Evolutionary conservation across 2,888 invertebrate species (phyloP).

Genomic region (Clanis bilineata): DNA sequence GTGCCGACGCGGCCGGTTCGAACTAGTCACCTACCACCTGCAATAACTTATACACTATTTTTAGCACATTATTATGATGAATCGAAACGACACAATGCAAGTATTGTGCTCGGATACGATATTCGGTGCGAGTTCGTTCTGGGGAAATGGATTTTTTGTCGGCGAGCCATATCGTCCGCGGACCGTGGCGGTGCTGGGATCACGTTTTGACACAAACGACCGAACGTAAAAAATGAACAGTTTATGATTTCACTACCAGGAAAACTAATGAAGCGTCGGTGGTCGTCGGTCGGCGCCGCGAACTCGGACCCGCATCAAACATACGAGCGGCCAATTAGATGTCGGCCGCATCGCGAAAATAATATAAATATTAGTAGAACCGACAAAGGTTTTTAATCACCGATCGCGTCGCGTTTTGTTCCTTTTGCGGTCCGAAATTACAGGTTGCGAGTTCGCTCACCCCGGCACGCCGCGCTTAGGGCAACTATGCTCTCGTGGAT

Average conservation of each 20-base stretch:
- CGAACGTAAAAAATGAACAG: constrained; percentile 64
- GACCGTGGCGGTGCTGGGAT: constrained; percentile 44
- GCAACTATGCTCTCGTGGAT: constrained; percentile 75
- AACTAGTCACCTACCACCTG: constrained; percentile 76
- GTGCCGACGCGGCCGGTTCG: constrained; percentile 56
- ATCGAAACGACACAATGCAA: constrained; percentile 35
- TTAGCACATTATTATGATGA: constrained; percentile 49
- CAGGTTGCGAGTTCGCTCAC: constrained; percentile 79
- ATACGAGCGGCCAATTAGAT: constrained; percentile 77
- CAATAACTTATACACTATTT: constrained; percentile 64
- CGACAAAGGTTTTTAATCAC: constrained; percentile 83
- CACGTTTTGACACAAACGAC: constrained; percentile 67
- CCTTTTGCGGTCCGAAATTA: constrained; percentile 82
- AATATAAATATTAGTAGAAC: constrained; percentile 82
- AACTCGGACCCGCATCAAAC: constrained; percentile 63
- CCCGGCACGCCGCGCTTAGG: constrained; percentile 75
- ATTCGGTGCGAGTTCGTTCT: constrained; percentile 30
- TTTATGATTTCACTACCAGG: constrained; percentile 76
- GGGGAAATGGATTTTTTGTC: constrained; percentile 58
- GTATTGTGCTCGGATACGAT: constrained; percentile 24
- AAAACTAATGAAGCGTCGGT: constrained; percentile 76
- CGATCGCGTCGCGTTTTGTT: constrained; percentile 76
- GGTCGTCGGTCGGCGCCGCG: constrained; percentile 57
- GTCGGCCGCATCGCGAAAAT: constrained; percentile 79
- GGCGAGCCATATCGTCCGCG: constrained; percentile 20